Conservation (phyloP, 1,140 invertebrate species). For the Zaprionus ghesquierei region DNA sequence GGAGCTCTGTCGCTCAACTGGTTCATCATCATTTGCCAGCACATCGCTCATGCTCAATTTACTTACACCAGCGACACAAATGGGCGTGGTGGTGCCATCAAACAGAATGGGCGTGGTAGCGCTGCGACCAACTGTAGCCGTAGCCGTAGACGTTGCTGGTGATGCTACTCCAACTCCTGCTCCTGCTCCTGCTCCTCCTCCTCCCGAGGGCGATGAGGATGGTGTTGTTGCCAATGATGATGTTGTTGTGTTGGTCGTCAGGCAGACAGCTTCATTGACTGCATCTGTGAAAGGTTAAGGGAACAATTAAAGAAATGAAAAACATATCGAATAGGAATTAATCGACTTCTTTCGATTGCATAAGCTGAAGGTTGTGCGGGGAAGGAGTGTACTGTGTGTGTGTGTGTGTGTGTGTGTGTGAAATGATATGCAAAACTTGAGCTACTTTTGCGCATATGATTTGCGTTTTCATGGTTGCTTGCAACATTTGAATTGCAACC, state of each 20-base stretch:
- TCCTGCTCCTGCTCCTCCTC: constrained; percentile 18
- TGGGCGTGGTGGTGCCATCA: constrained; percentile 49
- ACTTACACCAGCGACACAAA: constrained; percentile 57
- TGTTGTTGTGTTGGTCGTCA: constrained; percentile 46
- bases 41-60: background rate
- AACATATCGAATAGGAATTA: background rate
- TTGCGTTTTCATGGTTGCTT: constrained; percentile 18
- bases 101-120: constrained; percentile 54
- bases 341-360: constrained; percentile 22
- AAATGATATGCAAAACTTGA: constrained; percentile 54
- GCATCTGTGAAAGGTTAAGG: constrained; percentile 38
- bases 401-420: no score
- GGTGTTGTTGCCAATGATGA: constrained; percentile 19
- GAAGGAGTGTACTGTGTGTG: background rate
- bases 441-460: constrained; percentile 33
- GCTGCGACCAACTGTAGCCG: constrained; percentile 28
- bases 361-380: constrained; percentile 29
- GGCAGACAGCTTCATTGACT: constrained; percentile 55
- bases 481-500: constrained; percentile 11
- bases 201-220: constrained; percentile 11
- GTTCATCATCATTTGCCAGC: no score
- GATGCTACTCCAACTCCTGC: constrained; percentile 9
- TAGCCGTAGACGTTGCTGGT: constrained; percentile 18
- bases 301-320: background rate
- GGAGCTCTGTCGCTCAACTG: background rate